Evolutionary conservation across 2,797 vertebrate genomes (phyloP), one percentile per base, ranked within the genome.

Genomic region (Sebastes kiyomatsui): DNA sequence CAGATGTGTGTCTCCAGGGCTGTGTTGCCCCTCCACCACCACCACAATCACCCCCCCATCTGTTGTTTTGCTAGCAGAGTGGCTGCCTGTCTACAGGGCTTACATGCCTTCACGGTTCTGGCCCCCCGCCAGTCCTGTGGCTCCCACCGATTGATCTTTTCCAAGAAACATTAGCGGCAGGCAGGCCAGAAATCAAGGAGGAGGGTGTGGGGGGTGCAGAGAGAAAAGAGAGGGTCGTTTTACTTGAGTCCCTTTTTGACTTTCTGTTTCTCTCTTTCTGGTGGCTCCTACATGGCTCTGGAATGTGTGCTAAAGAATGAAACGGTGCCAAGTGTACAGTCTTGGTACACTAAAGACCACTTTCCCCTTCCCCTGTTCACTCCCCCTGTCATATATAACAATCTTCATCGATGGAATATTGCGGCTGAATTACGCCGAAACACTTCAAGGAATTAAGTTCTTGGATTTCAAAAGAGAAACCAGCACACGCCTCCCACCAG

Each of bases 111-210:
- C 86, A 64, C 69, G 12, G 54, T 62, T 52, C 67, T 82, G 83
- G 61, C 87, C 59, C 30, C 67, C 54, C 16, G n/a, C 87, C 88
- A 80, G 61, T 52, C 14, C 64, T 27, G 77, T 87, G 80, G 87
- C 70, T 85, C 80, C 70, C 77, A 80, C 77, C 69, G 23, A 89
- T 87, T 93, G 88, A 91, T 88, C 82, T 88, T 89, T 92, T 89
- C 86, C 38, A 72, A 89, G 87, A 90, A 91, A 83, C 72, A 60
- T 81, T 82, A 73, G 81, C 52, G 54, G 75, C 77, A 49, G 62
- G 77, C 81, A 67, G 60, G 61, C 75, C 59, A 56, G 88, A 85
- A 88, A 82, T 81, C 58, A 56, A 61, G 81, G 38, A 58, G 78
- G 58, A 6, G 79, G n/a, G 67, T 20, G 73, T 6, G 32, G 30